Conservation (phyloP, 64 coral and sea anemone species). For the Actinia tenebrosa region DNA sequence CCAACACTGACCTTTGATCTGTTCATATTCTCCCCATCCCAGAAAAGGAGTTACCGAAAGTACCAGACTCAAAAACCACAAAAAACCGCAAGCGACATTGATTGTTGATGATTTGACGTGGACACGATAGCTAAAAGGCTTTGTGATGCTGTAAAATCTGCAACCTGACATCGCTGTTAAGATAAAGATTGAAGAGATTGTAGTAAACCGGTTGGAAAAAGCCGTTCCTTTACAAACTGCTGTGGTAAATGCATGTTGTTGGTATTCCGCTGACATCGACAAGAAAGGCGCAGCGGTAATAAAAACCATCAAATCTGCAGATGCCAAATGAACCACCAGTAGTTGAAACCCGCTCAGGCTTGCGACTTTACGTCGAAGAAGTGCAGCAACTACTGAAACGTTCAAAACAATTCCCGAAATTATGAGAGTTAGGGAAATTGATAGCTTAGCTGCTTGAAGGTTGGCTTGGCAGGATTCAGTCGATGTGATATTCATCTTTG, state of each 20-base stretch:
- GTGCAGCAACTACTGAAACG: neutral
- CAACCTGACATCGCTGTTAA: neutral
- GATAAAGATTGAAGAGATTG: neutral
- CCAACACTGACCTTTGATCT: neutral
- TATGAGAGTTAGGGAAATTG: neutral
- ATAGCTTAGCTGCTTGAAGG: neutral
- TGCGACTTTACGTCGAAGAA: neutral
- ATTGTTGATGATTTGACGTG: neutral
- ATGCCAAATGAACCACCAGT: neutral
- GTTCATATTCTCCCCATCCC: constrained; percentile 12
- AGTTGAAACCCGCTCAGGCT: neutral
- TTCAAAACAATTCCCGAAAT: neutral
- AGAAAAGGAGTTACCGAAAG: neutral
- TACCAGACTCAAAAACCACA: neutral
- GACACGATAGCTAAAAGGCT: neutral
- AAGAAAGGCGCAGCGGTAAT: neutral
- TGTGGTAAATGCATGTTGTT: neutral
- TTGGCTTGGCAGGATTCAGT: neutral
- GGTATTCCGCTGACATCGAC: neutral
- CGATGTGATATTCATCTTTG: neutral
- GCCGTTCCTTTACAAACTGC: neutral
- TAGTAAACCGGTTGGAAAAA: neutral
- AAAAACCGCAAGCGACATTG: neutral
- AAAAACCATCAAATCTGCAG: neutral
- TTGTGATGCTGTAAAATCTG: neutral